Evolutionary conservation across 1,140 invertebrate genomes (phyloP).

Genomic region (Drosophila ohnishii): DNA sequence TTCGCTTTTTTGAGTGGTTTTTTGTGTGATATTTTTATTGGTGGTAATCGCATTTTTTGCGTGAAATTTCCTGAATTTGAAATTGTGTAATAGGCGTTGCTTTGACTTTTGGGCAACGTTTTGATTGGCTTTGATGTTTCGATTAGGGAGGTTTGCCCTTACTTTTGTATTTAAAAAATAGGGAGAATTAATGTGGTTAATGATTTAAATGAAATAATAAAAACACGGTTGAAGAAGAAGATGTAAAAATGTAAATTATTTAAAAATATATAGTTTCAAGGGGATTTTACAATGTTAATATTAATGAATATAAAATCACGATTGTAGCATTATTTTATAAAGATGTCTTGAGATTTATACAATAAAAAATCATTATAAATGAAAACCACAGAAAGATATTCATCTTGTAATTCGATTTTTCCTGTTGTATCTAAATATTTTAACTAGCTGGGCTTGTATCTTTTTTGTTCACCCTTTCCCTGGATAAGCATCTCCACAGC

Average conservation of each 20-base stretch:
- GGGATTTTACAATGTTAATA: no score
- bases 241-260: neutral
- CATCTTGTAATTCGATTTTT: no score
- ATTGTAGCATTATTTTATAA: neutral
- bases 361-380: neutral
- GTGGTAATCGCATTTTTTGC: slow-evolving; percentile 68
- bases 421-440: no score
- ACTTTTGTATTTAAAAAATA: slow-evolving; percentile 4
- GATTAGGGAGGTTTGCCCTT: slow-evolving; percentile 19
- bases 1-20: slow-evolving; percentile 38
- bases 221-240: no score
- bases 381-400: no score
- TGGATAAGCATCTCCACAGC: neutral
- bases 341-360: neutral
- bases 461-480: slow-evolving; percentile 1
- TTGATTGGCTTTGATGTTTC: slow-evolving; percentile 59
- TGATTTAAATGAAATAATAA: no score
- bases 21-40: slow-evolving; percentile 69
- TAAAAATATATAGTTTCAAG: no score
- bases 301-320: neutral
- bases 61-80: slow-evolving; percentile 48
- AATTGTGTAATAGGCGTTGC: slow-evolving; percentile 64
- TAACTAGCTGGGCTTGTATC: no score
- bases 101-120: slow-evolving; percentile 62
- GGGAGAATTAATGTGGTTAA: neutral